These are phyloP conservation scores for Buphagus erythrorhynchus DNA, from an alignment of 2,797 vertebrate genomes.

Conservation along the genomic window DNA sequence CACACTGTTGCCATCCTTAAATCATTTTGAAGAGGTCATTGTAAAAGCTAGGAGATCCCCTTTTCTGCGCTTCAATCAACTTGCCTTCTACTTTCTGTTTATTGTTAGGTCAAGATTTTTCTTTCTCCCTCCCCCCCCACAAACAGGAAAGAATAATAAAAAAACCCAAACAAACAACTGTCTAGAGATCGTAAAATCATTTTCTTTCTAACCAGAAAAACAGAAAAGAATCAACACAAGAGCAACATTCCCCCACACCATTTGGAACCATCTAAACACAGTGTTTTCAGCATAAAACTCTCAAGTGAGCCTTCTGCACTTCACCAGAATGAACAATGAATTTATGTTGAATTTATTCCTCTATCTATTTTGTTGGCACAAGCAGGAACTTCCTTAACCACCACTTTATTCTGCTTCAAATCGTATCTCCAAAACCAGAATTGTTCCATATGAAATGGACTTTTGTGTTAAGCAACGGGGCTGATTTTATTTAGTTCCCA, in stretches of 20 bases:
- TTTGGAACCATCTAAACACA: background rate
- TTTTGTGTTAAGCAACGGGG: background rate
- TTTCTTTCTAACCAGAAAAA: background rate
- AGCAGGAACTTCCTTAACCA: background rate
- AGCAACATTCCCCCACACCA: background rate
- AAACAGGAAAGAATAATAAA: background rate
- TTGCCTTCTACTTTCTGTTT: background rate
- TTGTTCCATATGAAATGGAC: background rate
- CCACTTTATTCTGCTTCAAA: background rate
- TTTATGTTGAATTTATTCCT: background rate
- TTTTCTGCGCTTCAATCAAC: background rate
- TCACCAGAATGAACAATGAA: background rate
- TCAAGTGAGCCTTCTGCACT: background rate
- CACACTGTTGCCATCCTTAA: background rate
- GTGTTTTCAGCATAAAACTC: background rate
- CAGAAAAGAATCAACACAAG: background rate
- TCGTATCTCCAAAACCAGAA: background rate
- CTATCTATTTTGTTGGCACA: background rate
- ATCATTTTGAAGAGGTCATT: background rate
- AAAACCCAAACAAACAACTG: background rate
- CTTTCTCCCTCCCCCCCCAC: rapidly evolving
- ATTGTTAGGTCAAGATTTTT: background rate
- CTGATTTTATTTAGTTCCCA: background rate
- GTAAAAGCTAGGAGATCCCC: background rate
- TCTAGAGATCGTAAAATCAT: background rate